Evolutionary conservation across 2,797 vertebrate genomes (phyloP), one percentile per base, ranked within the genome.

Genomic region (Otolemur crassicaudatus): DNA sequence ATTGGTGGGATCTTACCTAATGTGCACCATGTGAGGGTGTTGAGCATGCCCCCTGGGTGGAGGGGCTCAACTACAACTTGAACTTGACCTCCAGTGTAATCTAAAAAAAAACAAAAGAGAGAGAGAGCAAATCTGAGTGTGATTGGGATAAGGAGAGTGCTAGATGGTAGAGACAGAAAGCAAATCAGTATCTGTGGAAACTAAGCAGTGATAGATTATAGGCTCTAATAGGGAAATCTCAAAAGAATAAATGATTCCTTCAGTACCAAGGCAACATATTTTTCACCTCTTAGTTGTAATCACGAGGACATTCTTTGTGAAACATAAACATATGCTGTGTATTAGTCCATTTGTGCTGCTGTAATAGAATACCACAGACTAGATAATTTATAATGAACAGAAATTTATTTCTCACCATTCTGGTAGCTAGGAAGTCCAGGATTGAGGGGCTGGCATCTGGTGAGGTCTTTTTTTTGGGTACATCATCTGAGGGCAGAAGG

Each of bases 201-300:
- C 60, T 73, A 65, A 56, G 46, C 46, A 69, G 58, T 72, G 85
- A 56, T 86, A 95, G 87, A 81, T 53, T 87, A n/a, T 56, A 63
- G 61, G 58, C 22, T 81, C 49, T 69, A 17, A 63, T 23, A 25
- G 37, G 37, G 75, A 87, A 56, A 56, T 95, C 29, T 4, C 79
- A 79, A 67, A 93, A 49, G 58, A 80, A 37, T 93, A 67, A 79
- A 49, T 75, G 19, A 75, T 87, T 16, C 7, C 10, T 90, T 82
- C 22, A 34, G 40, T 61, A 82, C 27, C 14, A 67, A 69, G 37
- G 29, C 69, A 75, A 60, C 19, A 19, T 53, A 56, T 27, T 82
- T 86, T 81, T 94, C 40, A 93, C n/a, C 75, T 94, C 58, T 76
- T 43, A 94, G 60, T 40, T 93, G 12, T 86, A 60, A 69, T 60